Conservation (phyloP, 2,888 invertebrate genomes). For the Drosophila lutescens region DNA sequence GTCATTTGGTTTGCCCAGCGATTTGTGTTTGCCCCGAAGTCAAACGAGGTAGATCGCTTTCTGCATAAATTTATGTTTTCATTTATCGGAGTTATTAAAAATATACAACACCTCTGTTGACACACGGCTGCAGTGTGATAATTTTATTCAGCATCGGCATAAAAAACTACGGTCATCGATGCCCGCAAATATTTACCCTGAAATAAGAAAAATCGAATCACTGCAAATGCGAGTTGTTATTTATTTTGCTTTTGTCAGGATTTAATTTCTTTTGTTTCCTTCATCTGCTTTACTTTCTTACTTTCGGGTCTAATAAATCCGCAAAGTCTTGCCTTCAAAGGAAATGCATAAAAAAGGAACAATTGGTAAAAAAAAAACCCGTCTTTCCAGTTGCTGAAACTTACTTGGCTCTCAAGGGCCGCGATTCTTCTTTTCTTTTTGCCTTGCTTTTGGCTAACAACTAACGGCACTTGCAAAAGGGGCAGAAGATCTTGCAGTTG, state of each 20-base stretch:
- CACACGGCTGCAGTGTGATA: constrained; percentile 10
- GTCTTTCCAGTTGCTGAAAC: constrained; percentile 45
- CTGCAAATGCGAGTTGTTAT: constrained; percentile 10
- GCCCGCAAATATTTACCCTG: constrained; percentile 20
- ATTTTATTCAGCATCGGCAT: background rate
- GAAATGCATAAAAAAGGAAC: constrained; percentile 13
- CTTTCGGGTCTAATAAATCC: constrained; percentile 44
- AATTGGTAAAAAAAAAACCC: constrained; percentile 22
- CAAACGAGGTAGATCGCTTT: constrained; percentile 2
- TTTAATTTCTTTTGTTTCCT: constrained; percentile 34
- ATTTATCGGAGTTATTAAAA: constrained; percentile 21
- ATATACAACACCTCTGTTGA: constrained; percentile 1
- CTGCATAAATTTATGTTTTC: constrained; percentile 17
- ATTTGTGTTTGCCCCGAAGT: constrained; percentile 28
- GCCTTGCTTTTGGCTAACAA: constrained; percentile 52
- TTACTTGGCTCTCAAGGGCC: constrained; percentile 39
- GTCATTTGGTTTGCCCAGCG: constrained; percentile 9
- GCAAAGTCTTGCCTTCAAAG: constrained; percentile 38
- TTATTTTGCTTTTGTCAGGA: constrained; percentile 25
- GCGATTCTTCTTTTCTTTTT: constrained; percentile 26
- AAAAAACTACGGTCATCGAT: background rate
- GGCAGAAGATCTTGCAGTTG: constrained; percentile 31
- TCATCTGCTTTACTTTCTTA: constrained; percentile 25
- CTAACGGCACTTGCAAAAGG: constrained; percentile 57
- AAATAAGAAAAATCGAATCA: constrained; percentile 8